Base-by-base conservation (phyloP, 2,797 vertebrate genomes). In the Lepus townsendii region DNA sequence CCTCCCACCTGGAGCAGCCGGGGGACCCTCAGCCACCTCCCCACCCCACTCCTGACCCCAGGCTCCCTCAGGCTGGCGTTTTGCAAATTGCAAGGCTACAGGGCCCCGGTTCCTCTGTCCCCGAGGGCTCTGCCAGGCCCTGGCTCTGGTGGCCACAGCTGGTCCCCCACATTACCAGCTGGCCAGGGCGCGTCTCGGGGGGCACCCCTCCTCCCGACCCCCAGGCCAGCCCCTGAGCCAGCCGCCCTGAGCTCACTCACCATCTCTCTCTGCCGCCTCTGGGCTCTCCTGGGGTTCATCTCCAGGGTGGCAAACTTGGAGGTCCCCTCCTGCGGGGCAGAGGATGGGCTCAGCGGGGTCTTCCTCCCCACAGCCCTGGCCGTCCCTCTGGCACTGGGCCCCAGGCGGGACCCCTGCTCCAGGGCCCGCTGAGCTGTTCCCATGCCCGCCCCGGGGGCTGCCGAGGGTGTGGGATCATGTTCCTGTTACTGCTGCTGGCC, bases 231-330 rank as follows among this genome's bases (percentile, higher is more conserved):
- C 7, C 26, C 69, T 65, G 13, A 7, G 7, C 22, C 8, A 17
- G 54, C 1, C 75, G 0, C 66, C 4, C 2, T 0, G 3, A n/a
- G 5, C 73, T 12, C 0, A 91, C 99, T 98, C 97, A 99, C 99
- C 98, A 99, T 98, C 96, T 99, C 99, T 97, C 99, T 98, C 80
- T 99, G 99, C 95, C 99, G 98, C 97, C 99, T 99, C 98, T 99
- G 99, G 42, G 99, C 99, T 93, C 99, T 98, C 54, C 19, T 57
- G 1, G 99, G 99, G 98, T 99, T 99, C 97, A 99, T 99, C 94
- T 99, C 99, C 94, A 99, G 97, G 1, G 99, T 99, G 93, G 99
- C 99, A 7, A 99, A 99, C 97, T 99, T 99, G 14, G 99, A 99
- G 0, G 99, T 99, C 7, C 99, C 99, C 97, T 99, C 99, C 99